These are phyloP conservation scores for Brachionus plicatilis DNA, from an alignment of 1,140 invertebrate genomes.

Conservation along the genomic window DNA sequence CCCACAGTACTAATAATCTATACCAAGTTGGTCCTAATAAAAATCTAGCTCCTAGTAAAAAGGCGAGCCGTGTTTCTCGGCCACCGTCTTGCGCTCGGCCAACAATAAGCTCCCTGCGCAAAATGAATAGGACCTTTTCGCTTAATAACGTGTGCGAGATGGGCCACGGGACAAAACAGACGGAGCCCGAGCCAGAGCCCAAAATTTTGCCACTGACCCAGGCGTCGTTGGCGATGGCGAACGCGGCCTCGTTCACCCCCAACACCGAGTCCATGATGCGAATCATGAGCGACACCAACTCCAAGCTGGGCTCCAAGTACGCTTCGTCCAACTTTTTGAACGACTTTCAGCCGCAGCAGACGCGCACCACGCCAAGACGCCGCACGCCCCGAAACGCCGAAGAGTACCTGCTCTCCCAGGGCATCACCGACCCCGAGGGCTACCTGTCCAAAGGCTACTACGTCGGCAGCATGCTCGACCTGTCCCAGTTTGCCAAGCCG, in stretches of 20 bases:
- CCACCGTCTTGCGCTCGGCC: constrained; percentile 38
- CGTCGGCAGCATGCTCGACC: constrained; percentile 30
- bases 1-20: constrained; percentile 33
- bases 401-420: neutral
- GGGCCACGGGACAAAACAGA: neutral
- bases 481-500: neutral
- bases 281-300: neutral
- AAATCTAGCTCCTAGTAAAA: constrained; percentile 34
- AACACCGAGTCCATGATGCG: neutral
- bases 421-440: constrained; percentile 9
- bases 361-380: constrained; percentile 12
- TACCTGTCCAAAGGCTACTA: constrained; percentile 33
- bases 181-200: neutral
- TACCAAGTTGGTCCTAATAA: constrained; percentile 26
- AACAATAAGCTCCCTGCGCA: constrained; percentile 34
- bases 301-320: constrained; percentile 22
- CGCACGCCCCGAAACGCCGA: constrained; percentile 17
- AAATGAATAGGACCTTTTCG: constrained; percentile 40
- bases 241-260: neutral
- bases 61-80: neutral
- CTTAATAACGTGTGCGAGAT: constrained; percentile 29
- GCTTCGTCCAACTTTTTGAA: constrained; percentile 31
- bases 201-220: constrained; percentile 5
- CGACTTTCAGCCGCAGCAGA: constrained; percentile 23
- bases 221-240: neutral